Conservation (phyloP, 1,140 invertebrate species). For the Sycobia sp. region DNA sequence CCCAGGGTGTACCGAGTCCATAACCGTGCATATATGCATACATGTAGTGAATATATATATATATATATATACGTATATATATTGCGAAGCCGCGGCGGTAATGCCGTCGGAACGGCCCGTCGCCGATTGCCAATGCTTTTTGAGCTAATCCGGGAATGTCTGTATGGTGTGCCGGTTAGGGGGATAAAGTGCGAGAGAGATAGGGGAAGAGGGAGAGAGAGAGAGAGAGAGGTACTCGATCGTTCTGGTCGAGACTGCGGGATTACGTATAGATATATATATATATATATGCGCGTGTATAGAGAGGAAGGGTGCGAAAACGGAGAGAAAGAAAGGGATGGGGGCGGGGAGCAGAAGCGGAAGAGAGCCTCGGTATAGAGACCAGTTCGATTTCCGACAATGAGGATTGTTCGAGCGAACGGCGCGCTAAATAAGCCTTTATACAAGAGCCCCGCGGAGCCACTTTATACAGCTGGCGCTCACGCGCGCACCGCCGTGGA, state of each 20-base stretch:
- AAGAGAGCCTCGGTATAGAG: too few species aligned
- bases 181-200: too few species aligned
- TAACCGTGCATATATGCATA: neutral
- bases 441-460: slow-evolving; percentile 5
- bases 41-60: too few species aligned
- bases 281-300: too few species aligned
- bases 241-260: too few species aligned
- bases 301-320: neutral
- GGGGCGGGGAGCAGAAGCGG: too few species aligned
- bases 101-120: slow-evolving; percentile 13
- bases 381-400: slow-evolving; percentile 25
- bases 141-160: slow-evolving; percentile 21
- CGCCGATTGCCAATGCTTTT: slow-evolving; percentile 25
- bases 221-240: too few species aligned
- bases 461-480: neutral
- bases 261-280: too few species aligned
- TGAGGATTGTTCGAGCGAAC: slow-evolving; percentile 31
- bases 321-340: too few species aligned
- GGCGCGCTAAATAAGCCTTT: slow-evolving; percentile 31
- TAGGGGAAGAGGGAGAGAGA: too few species aligned
- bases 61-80: neutral
- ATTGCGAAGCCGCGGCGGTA: neutral
- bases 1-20: neutral
- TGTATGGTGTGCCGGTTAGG: too few species aligned
- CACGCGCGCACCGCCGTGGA: neutral